These are phyloP conservation scores for Sitophilus oryzae DNA, from an alignment of 1,140 invertebrate species.

Conservation along the genomic window DNA sequence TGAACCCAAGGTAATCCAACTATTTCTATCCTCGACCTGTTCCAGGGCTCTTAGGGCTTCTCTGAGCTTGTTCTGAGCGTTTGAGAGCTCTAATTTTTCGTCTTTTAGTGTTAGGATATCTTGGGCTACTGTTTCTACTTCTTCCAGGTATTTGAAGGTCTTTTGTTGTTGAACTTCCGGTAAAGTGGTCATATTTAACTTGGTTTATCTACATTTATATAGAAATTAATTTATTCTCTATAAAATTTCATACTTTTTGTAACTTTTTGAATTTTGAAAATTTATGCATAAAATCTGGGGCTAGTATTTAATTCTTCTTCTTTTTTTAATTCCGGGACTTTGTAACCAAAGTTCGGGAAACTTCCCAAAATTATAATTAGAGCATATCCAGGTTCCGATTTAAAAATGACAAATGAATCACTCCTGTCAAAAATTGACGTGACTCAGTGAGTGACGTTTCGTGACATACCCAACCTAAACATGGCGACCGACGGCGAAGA, in stretches of 20 bases:
- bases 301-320: too few species aligned
- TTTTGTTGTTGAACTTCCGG: slow-evolving; percentile 33
- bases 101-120: slow-evolving; percentile 40
- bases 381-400: too few species aligned
- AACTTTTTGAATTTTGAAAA: too few species aligned
- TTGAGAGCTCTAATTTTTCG: slow-evolving; percentile 34
- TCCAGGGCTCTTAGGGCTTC: slow-evolving; percentile 37
- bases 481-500: slow-evolving; percentile 63
- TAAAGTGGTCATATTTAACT: slow-evolving; percentile 24
- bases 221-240: too few species aligned
- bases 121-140: slow-evolving; percentile 38
- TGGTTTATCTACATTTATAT: too few species aligned
- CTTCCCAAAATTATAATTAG: too few species aligned
- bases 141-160: slow-evolving; percentile 34
- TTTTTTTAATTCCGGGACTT: too few species aligned
- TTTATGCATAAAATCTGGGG: too few species aligned
- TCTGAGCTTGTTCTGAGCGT: slow-evolving; percentile 38
- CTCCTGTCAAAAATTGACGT: too few species aligned
- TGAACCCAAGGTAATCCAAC: slow-evolving; percentile 35
- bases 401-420: too few species aligned
- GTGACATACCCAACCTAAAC: slow-evolving; percentile 43
- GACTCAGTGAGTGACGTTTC: slow-evolving; percentile 8
- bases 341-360: too few species aligned
- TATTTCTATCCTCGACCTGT: slow-evolving; percentile 25
- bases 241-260: too few species aligned